phyloP scores from a whole-genome alignment of 2,113 vertebrate genomes.

The Vanacampus margaritifer region DNA sequence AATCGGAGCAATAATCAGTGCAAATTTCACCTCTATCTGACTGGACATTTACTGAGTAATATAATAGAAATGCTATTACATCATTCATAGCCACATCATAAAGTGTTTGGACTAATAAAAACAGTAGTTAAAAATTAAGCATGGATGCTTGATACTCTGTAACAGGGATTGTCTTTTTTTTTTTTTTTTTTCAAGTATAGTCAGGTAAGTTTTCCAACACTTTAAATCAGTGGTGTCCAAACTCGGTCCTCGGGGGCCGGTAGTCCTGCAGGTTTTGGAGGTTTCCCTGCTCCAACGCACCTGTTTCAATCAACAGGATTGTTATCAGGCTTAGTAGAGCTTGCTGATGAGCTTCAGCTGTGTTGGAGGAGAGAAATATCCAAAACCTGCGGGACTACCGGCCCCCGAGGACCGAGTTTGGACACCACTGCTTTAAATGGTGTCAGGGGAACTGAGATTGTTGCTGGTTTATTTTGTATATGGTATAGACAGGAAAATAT shows the following conservation, averaged over 20 bases:
- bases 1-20: background rate
- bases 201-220: background rate
- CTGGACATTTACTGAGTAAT: background rate
- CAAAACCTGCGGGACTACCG: no score
- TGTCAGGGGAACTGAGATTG: background rate
- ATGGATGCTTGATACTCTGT: background rate
- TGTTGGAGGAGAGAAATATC: no score
- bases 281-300: no score
- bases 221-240: no score
- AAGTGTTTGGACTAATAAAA: background rate
- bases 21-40: background rate
- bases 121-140: background rate
- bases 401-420: no score
- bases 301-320: no score
- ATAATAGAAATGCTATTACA: background rate
- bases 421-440: no score
- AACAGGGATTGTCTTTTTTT: background rate
- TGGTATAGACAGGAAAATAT: background rate
- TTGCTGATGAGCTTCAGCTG: no score
- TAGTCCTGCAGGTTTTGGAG: no score
- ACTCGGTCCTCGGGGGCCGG: no score
- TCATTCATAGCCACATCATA: constrained; percentile 1
- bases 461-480: background rate
- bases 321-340: no score
- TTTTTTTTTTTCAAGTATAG: background rate